phyloP scores from a whole-genome alignment of 92 coral and sea anemone species.

The Montipora capitata region DNA sequence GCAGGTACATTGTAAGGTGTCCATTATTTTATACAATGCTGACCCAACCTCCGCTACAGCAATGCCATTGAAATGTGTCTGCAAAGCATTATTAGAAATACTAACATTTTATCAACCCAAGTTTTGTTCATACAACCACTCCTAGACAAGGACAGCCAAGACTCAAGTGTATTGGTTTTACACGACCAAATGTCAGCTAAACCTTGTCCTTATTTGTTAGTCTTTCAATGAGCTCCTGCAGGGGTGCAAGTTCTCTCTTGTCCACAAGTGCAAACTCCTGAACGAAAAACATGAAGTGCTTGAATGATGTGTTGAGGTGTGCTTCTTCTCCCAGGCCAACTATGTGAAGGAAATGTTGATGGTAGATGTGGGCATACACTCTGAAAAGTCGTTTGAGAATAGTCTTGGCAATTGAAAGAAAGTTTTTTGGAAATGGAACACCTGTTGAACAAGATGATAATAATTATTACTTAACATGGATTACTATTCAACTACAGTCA shows the following conservation, averaged over 20 bases:
- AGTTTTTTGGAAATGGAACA: slow-evolving; percentile 99
- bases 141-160: background rate
- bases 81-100: background rate
- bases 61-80: background rate
- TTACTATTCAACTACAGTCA: too few relatives aligned
- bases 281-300: slow-evolving; percentile 98
- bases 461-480: background rate
- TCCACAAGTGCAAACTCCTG: slow-evolving; percentile 98
- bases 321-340: slow-evolving; percentile 99
- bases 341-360: slow-evolving; percentile 96
- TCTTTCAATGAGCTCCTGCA: slow-evolving; percentile 98
- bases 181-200: slow-evolving; percentile 22
- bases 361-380: slow-evolving; percentile 99
- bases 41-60: background rate
- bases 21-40: background rate
- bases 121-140: background rate
- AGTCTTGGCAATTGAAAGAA: slow-evolving; percentile 96
- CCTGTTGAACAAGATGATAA: slow-evolving; percentile 59
- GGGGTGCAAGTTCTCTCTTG: slow-evolving; percentile 95
- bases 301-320: slow-evolving; percentile 98
- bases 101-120: too few relatives aligned
- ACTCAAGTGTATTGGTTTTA: background rate
- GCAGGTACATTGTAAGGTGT: too few relatives aligned
- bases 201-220: slow-evolving; percentile 96
- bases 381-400: slow-evolving; percentile 97